phyloP scores from a whole-genome alignment of 2,888 invertebrate species.

The Torymus aiolomorphi region DNA sequence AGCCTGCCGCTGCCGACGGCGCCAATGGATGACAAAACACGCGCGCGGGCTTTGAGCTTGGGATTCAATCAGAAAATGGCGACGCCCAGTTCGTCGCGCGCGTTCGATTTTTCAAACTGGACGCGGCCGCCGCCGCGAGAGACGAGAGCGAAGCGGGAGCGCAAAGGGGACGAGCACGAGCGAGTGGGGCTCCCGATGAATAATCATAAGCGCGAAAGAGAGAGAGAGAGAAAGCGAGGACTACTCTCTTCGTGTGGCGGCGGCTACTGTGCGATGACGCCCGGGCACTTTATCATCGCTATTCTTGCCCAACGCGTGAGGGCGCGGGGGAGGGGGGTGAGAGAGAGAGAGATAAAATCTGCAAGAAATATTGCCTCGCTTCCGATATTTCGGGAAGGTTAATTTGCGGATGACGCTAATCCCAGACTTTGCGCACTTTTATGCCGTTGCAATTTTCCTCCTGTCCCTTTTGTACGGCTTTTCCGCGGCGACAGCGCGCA shows the following conservation, averaged over 20 bases:
- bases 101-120: conserved; percentile 64
- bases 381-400: conserved; percentile 59
- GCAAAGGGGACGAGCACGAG: neutral
- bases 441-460: conserved; percentile 50
- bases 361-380: conserved; percentile 59
- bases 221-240: conserved; percentile 57
- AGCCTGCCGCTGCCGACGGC: conserved; percentile 56
- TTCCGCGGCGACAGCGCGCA: conserved; percentile 17
- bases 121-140: conserved; percentile 31
- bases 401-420: conserved; percentile 60
- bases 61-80: conserved; percentile 74
- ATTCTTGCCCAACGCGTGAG: conserved; percentile 49
- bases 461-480: conserved; percentile 50
- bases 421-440: conserved; percentile 57
- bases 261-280: conserved; percentile 55
- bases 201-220: conserved; percentile 69
- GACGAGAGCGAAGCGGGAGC: conserved; percentile 17
- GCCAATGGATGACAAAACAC: conserved; percentile 72
- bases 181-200: conserved; percentile 65
- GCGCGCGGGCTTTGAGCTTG: conserved; percentile 69
- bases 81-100: conserved; percentile 65
- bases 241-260: conserved; percentile 43
- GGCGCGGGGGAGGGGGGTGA: conserved; percentile 12
- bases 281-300: conserved; percentile 57
- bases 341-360: conserved; percentile 56